phyloP scores from a whole-genome alignment of 2,113 vertebrate genomes.

The Thunnus thynnus region DNA sequence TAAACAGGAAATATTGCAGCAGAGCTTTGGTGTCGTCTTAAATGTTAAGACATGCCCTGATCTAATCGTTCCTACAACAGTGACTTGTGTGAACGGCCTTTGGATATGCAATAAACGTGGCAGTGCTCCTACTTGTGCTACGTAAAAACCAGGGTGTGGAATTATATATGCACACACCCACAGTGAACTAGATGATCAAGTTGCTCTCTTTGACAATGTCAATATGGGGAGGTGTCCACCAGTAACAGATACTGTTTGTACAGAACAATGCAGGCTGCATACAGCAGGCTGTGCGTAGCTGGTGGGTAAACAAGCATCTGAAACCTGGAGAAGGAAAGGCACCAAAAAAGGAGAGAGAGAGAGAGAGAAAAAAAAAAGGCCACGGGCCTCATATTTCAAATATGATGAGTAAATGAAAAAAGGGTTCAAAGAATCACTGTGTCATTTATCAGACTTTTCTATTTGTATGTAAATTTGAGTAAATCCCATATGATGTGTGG shows the following conservation, averaged over 20 bases:
- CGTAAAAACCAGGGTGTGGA: slow-evolving; percentile 48
- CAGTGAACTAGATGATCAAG: slow-evolving; percentile 43
- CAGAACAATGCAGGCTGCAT: slow-evolving; percentile 6
- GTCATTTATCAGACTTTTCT: slow-evolving; percentile 52
- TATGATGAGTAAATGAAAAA: slow-evolving; percentile 28
- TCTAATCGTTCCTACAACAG: background rate
- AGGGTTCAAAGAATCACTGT: slow-evolving; percentile 26
- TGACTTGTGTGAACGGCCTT: slow-evolving; percentile 6
- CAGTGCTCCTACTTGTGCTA: background rate
- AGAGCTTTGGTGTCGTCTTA: slow-evolving; percentile 27
- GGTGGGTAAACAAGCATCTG: background rate
- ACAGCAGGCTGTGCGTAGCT: background rate
- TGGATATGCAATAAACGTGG: slow-evolving; percentile 4
- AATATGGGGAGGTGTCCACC: background rate
- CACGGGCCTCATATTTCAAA: slow-evolving; percentile 43
- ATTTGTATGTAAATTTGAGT: slow-evolving; percentile 61
- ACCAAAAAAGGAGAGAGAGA: background rate
- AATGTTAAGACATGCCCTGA: slow-evolving; percentile 5
- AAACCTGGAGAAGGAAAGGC: slow-evolving; percentile 7
- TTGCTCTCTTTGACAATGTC: slow-evolving; percentile 31
- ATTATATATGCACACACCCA: slow-evolving; percentile 19
- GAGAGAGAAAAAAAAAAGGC: background rate
- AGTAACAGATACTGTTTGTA: slow-evolving; percentile 32
- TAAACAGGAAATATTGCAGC: background rate
- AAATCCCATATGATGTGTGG: slow-evolving; percentile 38